A percentile compares a stretch with the other conserved stretches of the same genome.
Evolutionary conservation across 2,797 vertebrate genomes (phyloP).

Genomic region (Microctenopoma lineatum): DNA sequence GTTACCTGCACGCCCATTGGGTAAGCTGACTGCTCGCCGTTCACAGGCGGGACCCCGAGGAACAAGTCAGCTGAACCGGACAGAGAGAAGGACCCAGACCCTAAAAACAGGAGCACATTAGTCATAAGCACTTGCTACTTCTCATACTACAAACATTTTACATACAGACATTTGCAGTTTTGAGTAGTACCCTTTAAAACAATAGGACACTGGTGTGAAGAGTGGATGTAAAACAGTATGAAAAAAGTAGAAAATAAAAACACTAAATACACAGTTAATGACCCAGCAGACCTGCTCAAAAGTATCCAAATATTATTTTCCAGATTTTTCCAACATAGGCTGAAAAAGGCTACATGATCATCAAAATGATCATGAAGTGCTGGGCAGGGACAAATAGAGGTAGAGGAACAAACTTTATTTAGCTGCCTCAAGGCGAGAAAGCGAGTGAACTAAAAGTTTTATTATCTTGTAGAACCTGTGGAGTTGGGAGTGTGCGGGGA

Average conservation of each 20-base stretch:
- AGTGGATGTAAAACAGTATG: not conserved
- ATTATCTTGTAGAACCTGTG: slow-evolving; percentile 68
- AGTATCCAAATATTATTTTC: not conserved
- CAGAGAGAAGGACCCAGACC: slow-evolving; percentile 93
- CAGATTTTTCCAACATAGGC: not conserved
- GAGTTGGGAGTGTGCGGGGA: slow-evolving; percentile 97
- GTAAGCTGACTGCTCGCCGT: slow-evolving; percentile 89
- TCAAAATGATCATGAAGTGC: not conserved
- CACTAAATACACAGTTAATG: too few relatives aligned
- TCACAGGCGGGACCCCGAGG: slow-evolving; percentile 90
- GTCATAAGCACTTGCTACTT: not conserved
- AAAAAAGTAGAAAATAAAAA: not conserved
- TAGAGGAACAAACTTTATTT: not conserved
- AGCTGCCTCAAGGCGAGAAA: not conserved
- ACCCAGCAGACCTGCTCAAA: too few relatives aligned
- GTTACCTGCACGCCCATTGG: slow-evolving; percentile 81
- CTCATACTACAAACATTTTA: not conserved
- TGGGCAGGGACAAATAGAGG: not conserved
- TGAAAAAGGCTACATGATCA: not conserved
- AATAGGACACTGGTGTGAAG: not conserved
- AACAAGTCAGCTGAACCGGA: slow-evolving; percentile 93
- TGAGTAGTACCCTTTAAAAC: too few relatives aligned
- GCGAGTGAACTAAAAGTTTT: not conserved
- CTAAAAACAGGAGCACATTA: slow-evolving; percentile 62
- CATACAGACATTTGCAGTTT: not conserved